Conservation (phyloP, 2,113 vertebrate species). For the Mystacornis crossleyi region DNA sequence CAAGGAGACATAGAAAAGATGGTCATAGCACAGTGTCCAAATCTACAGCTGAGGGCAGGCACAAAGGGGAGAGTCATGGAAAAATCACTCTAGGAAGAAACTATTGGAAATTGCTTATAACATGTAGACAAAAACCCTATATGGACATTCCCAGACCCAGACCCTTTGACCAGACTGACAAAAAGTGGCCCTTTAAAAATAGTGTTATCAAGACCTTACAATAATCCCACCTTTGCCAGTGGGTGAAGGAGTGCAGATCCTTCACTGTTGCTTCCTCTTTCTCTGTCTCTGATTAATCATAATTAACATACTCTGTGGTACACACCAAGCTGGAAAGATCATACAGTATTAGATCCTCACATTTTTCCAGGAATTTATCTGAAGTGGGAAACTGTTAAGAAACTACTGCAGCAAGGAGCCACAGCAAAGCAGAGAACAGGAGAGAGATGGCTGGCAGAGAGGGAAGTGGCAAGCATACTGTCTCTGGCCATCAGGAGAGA, state of each 20-base stretch:
- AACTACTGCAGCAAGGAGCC: background rate
- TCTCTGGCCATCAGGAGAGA: background rate
- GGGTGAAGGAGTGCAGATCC: background rate
- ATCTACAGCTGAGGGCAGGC: background rate
- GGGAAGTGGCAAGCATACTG: background rate
- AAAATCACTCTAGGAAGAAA: background rate
- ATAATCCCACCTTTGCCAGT: background rate
- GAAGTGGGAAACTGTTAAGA: background rate
- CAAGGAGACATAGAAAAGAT: background rate
- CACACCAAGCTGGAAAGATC: background rate
- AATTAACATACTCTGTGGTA: background rate
- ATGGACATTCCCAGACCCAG: background rate
- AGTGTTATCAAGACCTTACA: background rate
- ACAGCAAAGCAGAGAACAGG: background rate
- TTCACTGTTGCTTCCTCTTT: background rate
- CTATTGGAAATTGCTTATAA: background rate
- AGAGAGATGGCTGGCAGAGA: background rate
- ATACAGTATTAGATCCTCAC: background rate
- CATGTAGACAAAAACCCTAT: background rate
- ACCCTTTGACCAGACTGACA: conserved; percentile 10
- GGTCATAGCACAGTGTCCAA: background rate
- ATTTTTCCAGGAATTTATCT: background rate
- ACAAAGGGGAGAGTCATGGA: background rate
- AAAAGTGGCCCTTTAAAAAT: background rate
- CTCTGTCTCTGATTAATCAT: background rate